Percentiles rank a stretch among this genome's conserved stretches.
Conservation (phyloP, 2,888 invertebrate genomes). For the Euplexia lucipara region DNA sequence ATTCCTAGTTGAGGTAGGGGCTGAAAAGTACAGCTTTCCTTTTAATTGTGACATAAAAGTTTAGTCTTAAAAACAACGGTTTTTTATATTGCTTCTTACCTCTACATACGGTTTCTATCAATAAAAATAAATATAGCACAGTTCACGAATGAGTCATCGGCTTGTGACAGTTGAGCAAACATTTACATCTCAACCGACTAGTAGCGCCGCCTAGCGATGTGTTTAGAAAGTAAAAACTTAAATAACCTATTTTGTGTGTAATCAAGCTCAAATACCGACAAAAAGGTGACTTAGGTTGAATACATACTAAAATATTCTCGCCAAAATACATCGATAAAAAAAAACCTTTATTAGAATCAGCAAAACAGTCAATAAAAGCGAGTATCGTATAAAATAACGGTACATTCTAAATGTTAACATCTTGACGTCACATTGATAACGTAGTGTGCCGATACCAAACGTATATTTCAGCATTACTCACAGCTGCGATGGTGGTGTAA, state of each 20-base stretch:
- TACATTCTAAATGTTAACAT: not conserved
- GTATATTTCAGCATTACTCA: rapidly evolving
- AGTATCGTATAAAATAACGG: slow-evolving; percentile 2
- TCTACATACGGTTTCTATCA: too few species aligned
- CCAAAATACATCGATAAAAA: slow-evolving; percentile 2
- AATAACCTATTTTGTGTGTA: not conserved
- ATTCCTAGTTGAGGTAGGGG: not conserved
- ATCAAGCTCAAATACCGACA: not conserved
- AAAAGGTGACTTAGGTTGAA: not conserved
- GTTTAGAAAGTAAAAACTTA: slow-evolving; percentile 5
- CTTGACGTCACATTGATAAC: slow-evolving; percentile 9
- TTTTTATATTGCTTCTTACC: not conserved
- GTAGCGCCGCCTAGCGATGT: slow-evolving; percentile 28
- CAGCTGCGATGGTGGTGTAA: slow-evolving; percentile 88
- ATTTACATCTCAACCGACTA: not conserved
- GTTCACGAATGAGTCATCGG: not conserved
- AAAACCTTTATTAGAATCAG: slow-evolving; percentile 14
- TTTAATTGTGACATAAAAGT: not conserved
- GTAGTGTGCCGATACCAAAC: not conserved
- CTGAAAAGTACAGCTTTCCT: too few species aligned
- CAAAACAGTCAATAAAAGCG: not conserved
- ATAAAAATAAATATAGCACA: not conserved
- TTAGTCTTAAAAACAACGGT: not conserved
- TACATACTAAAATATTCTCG: slow-evolving; percentile 13
- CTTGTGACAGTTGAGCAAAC: not conserved